Base-by-base conservation (phyloP, 2,113 vertebrate genomes). In the Aleadryas rufinucha region DNA sequence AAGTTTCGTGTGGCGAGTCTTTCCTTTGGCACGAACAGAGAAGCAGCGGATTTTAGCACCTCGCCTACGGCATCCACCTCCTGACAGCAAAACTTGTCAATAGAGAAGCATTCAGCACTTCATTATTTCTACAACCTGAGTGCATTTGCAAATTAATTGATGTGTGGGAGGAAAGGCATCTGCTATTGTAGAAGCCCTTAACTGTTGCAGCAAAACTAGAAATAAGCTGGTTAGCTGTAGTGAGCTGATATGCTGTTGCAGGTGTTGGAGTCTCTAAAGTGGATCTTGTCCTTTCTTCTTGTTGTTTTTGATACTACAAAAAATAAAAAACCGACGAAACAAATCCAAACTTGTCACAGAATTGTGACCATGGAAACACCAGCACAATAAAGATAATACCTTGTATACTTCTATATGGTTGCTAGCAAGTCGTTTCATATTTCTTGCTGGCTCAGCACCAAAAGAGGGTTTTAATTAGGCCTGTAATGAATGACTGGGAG, bases 111-210 rank as follows among this genome's bases (percentile, higher is more conserved):
- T 87, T 94, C 96, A 16, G 93, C 90, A 75, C 97, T 97, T 98
- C 97, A 97, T 98, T 98, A 98, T 97, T 97, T 97, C 97, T 97
- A 90, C 97, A 97, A 98, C 98, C 98, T 97, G 97, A 98, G 98
- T 90, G 96, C 96, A 97, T 98, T 97, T 98, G 97, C 97, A 98
- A 84, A 98, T 98, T 98, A 98, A 98, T 98, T 98, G 98, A 95
- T 89, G 97, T 89, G 98, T 98, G 95, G 98, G 98, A 97, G 97
- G 98, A 91, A 95, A 97, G 95, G 97, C 98, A 98, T 98, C 98
- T 98, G 98, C 97, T 98, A 91, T 97, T 98, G 95, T 97, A 97
- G 96, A 97, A 97, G 84, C 69, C 96, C 96, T 97, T 91, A 97
- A 89, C 89, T 93, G 89, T 83, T 64, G 78, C 97, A 93, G 95